phyloP scores from a whole-genome alignment of 2,888 invertebrate species.

The Dione vanillae region DNA sequence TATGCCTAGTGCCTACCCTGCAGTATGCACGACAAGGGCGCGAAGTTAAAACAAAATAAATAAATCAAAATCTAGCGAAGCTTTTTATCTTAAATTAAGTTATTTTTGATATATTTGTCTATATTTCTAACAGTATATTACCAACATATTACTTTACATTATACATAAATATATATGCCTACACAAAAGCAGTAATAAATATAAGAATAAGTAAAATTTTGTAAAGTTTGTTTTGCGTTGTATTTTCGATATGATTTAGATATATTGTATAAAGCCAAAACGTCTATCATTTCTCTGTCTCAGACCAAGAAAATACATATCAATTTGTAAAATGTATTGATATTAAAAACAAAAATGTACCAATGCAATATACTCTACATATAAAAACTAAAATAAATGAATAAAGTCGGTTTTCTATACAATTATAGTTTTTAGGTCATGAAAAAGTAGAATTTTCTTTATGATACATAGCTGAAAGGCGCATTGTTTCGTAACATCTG shows the following conservation, averaged over 20 bases:
- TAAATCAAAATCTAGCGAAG: no score
- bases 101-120: no score
- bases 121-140: no score
- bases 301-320: not conserved
- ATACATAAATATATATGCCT: no score
- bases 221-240: not conserved
- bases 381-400: slow-evolving; percentile 15
- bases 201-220: no score
- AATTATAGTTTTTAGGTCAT: slow-evolving; percentile 27
- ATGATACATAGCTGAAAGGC: slow-evolving; percentile 22
- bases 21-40: no score
- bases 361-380: slow-evolving; percentile 9
- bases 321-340: not conserved
- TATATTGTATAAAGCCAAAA: slow-evolving; percentile 6
- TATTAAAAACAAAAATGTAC: slow-evolving; percentile 5
- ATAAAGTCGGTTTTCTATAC: slow-evolving; percentile 22
- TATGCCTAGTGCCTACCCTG: no score
- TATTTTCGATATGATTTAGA: no score
- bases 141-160: no score
- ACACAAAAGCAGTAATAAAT: no score
- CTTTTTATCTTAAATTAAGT: no score
- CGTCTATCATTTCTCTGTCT: not conserved
- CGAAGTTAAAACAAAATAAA: no score
- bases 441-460: slow-evolving; percentile 26
- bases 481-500: slow-evolving; percentile 23